phyloP scores from a whole-genome alignment of 2,113 vertebrate species.

The Zingel zingel region DNA sequence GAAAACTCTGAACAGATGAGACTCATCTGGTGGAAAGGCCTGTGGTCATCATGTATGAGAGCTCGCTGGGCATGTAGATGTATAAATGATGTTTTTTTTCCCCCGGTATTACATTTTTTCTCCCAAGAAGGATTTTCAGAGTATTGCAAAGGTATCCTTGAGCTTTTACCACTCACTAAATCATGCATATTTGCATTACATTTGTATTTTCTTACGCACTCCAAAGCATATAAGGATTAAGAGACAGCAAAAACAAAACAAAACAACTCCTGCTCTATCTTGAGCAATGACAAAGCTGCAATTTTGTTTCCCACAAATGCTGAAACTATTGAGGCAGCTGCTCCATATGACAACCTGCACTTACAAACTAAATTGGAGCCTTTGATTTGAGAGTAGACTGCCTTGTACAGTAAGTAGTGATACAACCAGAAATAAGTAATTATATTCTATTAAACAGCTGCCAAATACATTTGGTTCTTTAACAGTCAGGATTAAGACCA shows the following conservation, averaged over 20 bases:
- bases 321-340: conserved; percentile 50
- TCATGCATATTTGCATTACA: conserved; percentile 11
- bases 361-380: conserved; percentile 54
- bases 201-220: neutral
- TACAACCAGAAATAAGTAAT: conserved; percentile 7
- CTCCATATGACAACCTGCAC: conserved; percentile 60
- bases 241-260: conserved; percentile 14
- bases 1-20: conserved; percentile 65
- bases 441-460: conserved; percentile 30
- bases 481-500: conserved; percentile 13
- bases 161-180: conserved; percentile 2
- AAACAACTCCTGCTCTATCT: neutral
- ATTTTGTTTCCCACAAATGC: conserved; percentile 35
- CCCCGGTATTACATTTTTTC: neutral
- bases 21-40: conserved; percentile 59
- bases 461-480: conserved; percentile 21
- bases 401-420: conserved; percentile 4
- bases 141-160: neutral
- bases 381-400: conserved; percentile 5
- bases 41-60: conserved; percentile 36
- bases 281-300: conserved; percentile 29
- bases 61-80: neutral
- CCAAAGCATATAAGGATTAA: neutral
- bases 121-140: conserved; percentile 1
- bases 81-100: neutral